phyloP scores from a whole-genome alignment of 2,888 invertebrate genomes.

The Opisthograptis luteolata region DNA sequence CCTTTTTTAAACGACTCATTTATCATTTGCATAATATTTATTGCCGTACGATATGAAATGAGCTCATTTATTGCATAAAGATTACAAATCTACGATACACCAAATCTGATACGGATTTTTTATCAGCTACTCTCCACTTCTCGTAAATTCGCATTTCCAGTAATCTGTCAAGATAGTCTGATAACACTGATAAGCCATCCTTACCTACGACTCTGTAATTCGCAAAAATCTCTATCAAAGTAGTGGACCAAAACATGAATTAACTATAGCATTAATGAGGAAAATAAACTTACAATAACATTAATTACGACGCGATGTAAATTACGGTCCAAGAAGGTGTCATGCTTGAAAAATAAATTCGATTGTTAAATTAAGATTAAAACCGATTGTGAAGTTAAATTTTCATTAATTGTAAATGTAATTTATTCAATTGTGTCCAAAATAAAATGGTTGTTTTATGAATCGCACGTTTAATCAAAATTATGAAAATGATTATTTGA shows the following conservation, averaged over 20 bases:
- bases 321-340: background rate
- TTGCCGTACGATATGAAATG: background rate
- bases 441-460: slow-evolving; percentile 4
- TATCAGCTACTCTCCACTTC: slow-evolving; percentile 14
- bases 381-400: background rate
- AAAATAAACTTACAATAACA: slow-evolving; percentile 4
- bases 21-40: slow-evolving; percentile 6
- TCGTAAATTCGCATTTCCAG: slow-evolving; percentile 16
- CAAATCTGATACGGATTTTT: slow-evolving; percentile 15
- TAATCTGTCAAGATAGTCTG: slow-evolving; percentile 24
- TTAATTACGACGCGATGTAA: no score
- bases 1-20: background rate
- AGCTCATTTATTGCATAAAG: slow-evolving; percentile 15
- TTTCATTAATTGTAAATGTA: background rate
- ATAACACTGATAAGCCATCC: slow-evolving; percentile 7
- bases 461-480: slow-evolving; percentile 29
- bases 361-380: no score
- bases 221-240: slow-evolving; percentile 13
- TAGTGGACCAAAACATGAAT: background rate
- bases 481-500: slow-evolving; percentile 41
- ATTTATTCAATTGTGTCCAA: slow-evolving; percentile 6
- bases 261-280: slow-evolving; percentile 2
- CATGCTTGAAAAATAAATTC: background rate
- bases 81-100: slow-evolving; percentile 3
- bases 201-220: slow-evolving; percentile 13